phyloP scores from a whole-genome alignment of 2,113 vertebrate species.

The Zapornia atra region DNA sequence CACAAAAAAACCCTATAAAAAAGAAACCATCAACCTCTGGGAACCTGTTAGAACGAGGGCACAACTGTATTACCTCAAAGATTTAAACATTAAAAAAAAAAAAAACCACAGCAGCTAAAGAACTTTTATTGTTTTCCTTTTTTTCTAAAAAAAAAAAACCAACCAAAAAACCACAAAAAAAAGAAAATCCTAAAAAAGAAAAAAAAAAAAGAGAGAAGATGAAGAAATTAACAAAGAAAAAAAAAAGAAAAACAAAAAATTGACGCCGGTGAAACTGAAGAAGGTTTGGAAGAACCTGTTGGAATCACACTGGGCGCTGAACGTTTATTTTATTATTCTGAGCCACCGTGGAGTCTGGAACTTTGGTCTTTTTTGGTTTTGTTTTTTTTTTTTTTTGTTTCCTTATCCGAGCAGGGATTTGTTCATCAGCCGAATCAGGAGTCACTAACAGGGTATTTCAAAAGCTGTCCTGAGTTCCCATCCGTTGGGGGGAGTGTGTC shows the following conservation, averaged over 20 bases:
- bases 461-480: constrained; percentile 29
- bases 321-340: constrained; percentile 53
- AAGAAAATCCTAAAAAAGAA: not conserved
- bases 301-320: not conserved
- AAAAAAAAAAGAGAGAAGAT: not conserved
- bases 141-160: constrained; percentile 30
- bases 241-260: not conserved
- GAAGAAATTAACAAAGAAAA: not conserved
- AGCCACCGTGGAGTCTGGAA: constrained; percentile 62
- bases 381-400: constrained; percentile 5
- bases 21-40: constrained; percentile 69
- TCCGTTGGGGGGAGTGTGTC: not conserved
- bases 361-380: not conserved
- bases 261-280: constrained; percentile 47
- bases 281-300: constrained; percentile 42
- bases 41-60: constrained; percentile 74
- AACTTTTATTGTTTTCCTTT: constrained; percentile 69
- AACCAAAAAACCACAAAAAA: not conserved
- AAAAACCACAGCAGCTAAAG: constrained; percentile 53
- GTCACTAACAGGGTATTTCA: constrained; percentile 73
- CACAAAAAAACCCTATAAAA: not conserved
- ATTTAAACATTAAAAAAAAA: constrained; percentile 38
- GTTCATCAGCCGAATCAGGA: constrained; percentile 59
- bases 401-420: constrained; percentile 69
- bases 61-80: constrained; percentile 78